These are phyloP conservation scores for Pangasius sanitwongsei DNA, from an alignment of 2,797 vertebrate genomes.

Conservation along the genomic window DNA sequence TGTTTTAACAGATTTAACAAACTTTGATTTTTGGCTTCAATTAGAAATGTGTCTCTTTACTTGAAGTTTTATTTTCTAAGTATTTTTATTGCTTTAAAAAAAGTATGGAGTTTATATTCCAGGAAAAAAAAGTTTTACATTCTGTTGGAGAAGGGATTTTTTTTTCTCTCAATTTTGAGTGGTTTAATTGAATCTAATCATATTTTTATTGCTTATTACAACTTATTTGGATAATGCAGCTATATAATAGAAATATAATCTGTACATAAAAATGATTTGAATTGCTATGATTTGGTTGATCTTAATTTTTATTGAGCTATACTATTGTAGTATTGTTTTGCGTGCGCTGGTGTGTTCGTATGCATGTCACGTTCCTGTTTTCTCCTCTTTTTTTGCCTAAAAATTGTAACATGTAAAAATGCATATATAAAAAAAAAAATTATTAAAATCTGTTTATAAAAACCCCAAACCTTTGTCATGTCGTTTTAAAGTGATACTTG, in stretches of 20 bases:
- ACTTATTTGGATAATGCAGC: slow-evolving; percentile 36
- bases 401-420: slow-evolving; percentile 84
- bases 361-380: slow-evolving; percentile 72
- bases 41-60: slow-evolving; percentile 55
- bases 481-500: slow-evolving; percentile 34
- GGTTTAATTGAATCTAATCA: slow-evolving; percentile 70
- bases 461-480: slow-evolving; percentile 49
- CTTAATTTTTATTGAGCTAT: slow-evolving; percentile 60
- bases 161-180: slow-evolving; percentile 68
- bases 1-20: slow-evolving; percentile 30
- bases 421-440: slow-evolving; percentile 70
- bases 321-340: slow-evolving; percentile 67
- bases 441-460: slow-evolving; percentile 73
- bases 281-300: slow-evolving; percentile 50
- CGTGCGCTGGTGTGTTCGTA: slow-evolving; percentile 72
- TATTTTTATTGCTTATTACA: slow-evolving; percentile 67
- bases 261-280: slow-evolving; percentile 58
- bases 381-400: slow-evolving; percentile 62
- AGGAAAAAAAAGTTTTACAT: slow-evolving; percentile 60
- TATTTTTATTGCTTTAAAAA: slow-evolving; percentile 57
- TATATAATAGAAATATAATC: slow-evolving; percentile 53
- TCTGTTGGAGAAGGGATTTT: slow-evolving; percentile 64
- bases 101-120: slow-evolving; percentile 60
- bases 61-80: slow-evolving; percentile 58
- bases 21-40: slow-evolving; percentile 58